Evolutionary conservation across 2,888 invertebrate genomes (phyloP).

Genomic region (Apamea anceps): DNA sequence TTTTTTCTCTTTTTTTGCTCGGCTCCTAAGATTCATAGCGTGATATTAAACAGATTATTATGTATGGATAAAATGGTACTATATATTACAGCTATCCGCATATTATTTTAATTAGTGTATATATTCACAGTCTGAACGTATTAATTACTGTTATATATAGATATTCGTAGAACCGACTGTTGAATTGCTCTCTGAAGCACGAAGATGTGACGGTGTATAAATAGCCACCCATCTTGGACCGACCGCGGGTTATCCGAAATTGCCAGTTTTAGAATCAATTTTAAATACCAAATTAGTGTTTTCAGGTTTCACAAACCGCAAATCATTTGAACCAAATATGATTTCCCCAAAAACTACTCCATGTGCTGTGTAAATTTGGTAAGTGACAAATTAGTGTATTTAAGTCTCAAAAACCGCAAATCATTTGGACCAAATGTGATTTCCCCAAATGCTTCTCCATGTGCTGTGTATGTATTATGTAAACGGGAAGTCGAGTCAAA

Average conservation of each 20-base stretch:
- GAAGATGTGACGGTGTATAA: background rate
- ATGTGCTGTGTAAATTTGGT: no score
- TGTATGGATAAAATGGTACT: no score
- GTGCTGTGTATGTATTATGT: background rate
- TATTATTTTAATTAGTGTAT: background rate
- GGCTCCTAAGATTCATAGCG: background rate
- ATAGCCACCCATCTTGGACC: background rate
- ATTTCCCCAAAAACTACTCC: no score
- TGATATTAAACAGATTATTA: background rate
- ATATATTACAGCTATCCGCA: no score
- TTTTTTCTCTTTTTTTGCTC: background rate
- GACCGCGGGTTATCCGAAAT: no score
- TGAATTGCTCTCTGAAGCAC: background rate
- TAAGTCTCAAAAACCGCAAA: background rate
- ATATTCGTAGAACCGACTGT: background rate
- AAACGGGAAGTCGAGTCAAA: conserved; percentile 25
- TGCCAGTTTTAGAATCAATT: no score
- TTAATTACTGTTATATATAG: background rate
- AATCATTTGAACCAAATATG: no score
- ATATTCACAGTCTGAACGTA: background rate
- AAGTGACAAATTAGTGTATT: no score
- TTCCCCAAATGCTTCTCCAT: background rate
- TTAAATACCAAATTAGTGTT: no score
- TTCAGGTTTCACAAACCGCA: no score
- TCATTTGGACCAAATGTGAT: background rate